phyloP scores from a whole-genome alignment of 2,888 invertebrate genomes.

The Cephus nigrinus region DNA sequence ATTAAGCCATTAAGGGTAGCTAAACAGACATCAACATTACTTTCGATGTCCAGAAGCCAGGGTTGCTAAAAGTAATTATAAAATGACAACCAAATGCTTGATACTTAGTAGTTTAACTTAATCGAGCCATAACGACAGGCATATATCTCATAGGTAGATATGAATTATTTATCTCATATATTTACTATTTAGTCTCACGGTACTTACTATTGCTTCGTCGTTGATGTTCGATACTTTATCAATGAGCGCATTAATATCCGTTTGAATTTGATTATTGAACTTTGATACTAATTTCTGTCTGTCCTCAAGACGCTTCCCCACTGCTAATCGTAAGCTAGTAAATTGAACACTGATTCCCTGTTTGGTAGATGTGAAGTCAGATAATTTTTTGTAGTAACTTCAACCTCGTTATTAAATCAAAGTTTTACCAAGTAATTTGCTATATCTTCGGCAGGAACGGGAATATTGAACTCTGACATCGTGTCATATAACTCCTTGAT shows the following conservation, averaged over 20 bases:
- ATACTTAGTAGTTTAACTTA: no score
- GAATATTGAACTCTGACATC: conserved; percentile 82
- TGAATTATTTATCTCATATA: no score
- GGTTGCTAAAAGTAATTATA: conserved; percentile 71
- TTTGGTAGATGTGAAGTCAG: conserved; percentile 29
- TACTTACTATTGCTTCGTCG: conserved; percentile 75
- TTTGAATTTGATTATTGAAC: conserved; percentile 80
- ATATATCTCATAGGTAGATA: no score
- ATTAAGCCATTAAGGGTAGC: conserved; percentile 74
- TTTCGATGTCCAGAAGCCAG: conserved; percentile 79
- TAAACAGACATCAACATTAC: conserved; percentile 76
- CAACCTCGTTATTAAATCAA: conserved; percentile 1
- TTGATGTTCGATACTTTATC: conserved; percentile 79
- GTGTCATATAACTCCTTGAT: conserved; percentile 86
- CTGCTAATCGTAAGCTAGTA: conserved; percentile 74
- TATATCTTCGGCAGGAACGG: conserved; percentile 79
- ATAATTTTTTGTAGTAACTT: conserved; percentile 5
- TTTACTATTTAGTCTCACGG: background rate
- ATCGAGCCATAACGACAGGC: no score
- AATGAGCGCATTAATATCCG: conserved; percentile 80
- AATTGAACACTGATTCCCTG: conserved; percentile 73
- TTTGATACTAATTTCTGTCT: conserved; percentile 76
- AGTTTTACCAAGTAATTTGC: conserved; percentile 68
- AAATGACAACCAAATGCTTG: background rate
- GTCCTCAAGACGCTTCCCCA: conserved; percentile 78